Conservation (phyloP, 2,888 invertebrate genomes). For the Drosophila lutescens region DNA sequence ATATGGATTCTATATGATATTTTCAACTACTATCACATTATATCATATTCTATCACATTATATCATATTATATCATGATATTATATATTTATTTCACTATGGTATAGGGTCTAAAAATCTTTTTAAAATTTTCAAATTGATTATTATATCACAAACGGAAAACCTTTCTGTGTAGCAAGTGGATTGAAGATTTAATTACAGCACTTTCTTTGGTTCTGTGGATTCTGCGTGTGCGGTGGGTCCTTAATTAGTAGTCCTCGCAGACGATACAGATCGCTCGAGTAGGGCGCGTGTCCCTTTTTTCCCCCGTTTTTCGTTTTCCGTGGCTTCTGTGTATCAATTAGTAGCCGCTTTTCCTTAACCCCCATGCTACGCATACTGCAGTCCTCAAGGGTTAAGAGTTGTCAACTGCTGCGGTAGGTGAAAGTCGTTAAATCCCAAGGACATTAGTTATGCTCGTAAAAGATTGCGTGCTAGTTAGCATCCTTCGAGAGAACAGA, state of each 20-base stretch:
- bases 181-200: slow-evolving; percentile 10
- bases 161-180: not conserved
- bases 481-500: not conserved
- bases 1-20: no score
- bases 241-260: slow-evolving; percentile 42
- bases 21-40: not conserved
- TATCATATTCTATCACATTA: no score
- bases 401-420: slow-evolving; percentile 63
- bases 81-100: no score
- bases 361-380: not conserved
- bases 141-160: no score
- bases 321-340: slow-evolving; percentile 9
- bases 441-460: slow-evolving; percentile 43
- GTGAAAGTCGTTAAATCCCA: slow-evolving; percentile 69
- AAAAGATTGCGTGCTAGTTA: slow-evolving; percentile 14
- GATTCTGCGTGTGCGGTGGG: slow-evolving; percentile 28
- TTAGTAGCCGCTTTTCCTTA: slow-evolving; percentile 15
- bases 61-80: no score
- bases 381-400: slow-evolving; percentile 61
- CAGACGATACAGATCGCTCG: slow-evolving; percentile 39
- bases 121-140: no score
- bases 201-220: not conserved
- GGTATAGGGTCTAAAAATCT: no score
- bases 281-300: slow-evolving; percentile 37
- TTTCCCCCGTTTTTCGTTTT: not conserved